Conservation (phyloP, 2,888 invertebrate genomes). For the Baronia brevicornis region DNA sequence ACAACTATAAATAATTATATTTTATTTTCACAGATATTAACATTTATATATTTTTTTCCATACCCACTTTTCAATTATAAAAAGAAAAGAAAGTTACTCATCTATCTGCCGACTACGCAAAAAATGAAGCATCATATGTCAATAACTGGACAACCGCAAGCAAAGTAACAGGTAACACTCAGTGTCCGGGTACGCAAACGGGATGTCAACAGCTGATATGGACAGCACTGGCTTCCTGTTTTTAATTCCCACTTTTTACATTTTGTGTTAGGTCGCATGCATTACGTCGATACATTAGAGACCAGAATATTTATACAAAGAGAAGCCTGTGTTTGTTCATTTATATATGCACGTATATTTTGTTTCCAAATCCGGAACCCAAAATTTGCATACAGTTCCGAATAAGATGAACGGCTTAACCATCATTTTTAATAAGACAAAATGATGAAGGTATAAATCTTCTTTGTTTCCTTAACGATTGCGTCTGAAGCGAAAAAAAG, state of each 20-base stretch:
- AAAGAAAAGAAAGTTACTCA: no score
- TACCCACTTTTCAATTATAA: no score
- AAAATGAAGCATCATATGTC: constrained; percentile 36
- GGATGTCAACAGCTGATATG: constrained; percentile 54
- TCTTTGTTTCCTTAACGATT: constrained; percentile 53
- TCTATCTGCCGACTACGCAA: no score
- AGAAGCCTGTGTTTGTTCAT: no score
- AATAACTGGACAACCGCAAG: constrained; percentile 48
- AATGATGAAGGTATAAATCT: constrained; percentile 53
- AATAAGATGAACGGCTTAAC: constrained; percentile 32
- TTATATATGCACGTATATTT: no score
- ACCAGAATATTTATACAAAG: constrained; percentile 11
- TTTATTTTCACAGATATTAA: no score
- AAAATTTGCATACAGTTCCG: constrained; percentile 28
- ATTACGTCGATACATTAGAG: constrained; percentile 14
- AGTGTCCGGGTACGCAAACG: constrained; percentile 50
- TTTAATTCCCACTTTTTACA: constrained; percentile 51
- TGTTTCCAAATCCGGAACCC: constrained; percentile 10
- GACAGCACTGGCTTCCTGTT: constrained; percentile 47
- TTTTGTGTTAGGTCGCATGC: constrained; percentile 41
- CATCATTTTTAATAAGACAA: constrained; percentile 54
- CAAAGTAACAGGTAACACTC: constrained; percentile 42
- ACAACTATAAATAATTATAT: no score
- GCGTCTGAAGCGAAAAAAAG: constrained; percentile 34
- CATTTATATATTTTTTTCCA: no score